Percentiles rank a stretch among this genome's conserved stretches.
Conservation (phyloP, 2,888 invertebrate species). For the Perizoma flavofasciatum region DNA sequence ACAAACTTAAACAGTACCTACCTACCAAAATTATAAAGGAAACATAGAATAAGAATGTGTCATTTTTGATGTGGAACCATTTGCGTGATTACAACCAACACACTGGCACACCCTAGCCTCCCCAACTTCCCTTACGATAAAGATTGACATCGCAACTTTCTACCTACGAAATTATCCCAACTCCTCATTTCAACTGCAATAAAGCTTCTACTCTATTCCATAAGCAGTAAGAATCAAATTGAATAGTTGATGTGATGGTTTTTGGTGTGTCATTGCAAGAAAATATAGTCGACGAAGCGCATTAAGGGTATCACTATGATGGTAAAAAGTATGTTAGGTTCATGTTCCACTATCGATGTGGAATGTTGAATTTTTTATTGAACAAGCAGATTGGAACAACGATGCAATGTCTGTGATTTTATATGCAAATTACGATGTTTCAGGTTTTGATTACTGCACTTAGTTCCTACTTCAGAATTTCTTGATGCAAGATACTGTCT, state of each 20-base stretch:
- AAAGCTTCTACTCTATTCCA: constrained; percentile 56
- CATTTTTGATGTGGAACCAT: constrained; percentile 80
- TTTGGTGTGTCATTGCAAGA: constrained; percentile 80
- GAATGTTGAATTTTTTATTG: constrained; percentile 74
- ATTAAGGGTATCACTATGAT: constrained; percentile 79
- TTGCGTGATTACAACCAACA: constrained; percentile 83
- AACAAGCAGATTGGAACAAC: constrained; percentile 59
- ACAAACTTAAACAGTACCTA: no score
- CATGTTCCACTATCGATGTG: constrained; percentile 68
- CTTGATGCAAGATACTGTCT: neutral
- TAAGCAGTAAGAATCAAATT: constrained; percentile 54
- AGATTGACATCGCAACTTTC: constrained; percentile 78
- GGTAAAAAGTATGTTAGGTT: constrained; percentile 69
- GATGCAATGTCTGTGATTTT: constrained; percentile 48
- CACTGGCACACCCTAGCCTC: constrained; percentile 77
- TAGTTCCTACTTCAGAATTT: neutral
- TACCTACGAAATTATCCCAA: constrained; percentile 76
- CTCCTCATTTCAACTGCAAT: constrained; percentile 50
- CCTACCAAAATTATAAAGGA: constrained; percentile 63
- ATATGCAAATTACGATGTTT: constrained; percentile 41
- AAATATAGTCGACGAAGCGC: constrained; percentile 80
- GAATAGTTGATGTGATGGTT: constrained; percentile 42
- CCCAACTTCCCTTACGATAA: constrained; percentile 81
- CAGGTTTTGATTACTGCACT: constrained; percentile 26
- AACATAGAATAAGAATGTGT: constrained; percentile 75